These are phyloP conservation scores for Alosa sapidissima DNA, from an alignment of 2,797 vertebrate genomes.

Conservation along the genomic window DNA sequence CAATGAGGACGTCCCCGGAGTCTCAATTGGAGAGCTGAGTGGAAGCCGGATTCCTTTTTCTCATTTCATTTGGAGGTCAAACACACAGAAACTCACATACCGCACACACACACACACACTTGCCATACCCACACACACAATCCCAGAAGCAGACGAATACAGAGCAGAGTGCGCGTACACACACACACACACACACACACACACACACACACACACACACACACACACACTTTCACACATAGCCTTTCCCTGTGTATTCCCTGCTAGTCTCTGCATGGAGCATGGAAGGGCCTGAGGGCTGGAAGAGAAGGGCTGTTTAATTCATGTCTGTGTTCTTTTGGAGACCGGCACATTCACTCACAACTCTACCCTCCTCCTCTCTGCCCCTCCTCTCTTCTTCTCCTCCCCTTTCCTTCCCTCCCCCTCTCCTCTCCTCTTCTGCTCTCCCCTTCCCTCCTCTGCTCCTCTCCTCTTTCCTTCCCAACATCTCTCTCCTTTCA, in stretches of 20 bases:
- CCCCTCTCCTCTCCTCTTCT: not conserved
- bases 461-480: not conserved
- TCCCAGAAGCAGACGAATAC: not conserved
- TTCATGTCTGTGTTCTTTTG: slow-evolving; percentile 53
- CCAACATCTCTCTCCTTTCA: not conserved
- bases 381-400: not conserved
- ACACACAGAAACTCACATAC: not conserved
- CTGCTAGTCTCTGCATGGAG: slow-evolving; percentile 46
- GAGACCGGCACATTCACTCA: slow-evolving; percentile 41
- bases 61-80: slow-evolving; percentile 17
- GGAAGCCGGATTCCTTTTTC: slow-evolving; percentile 1
- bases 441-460: not conserved
- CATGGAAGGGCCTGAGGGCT: slow-evolving; percentile 39
- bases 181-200: slow-evolving; percentile 11
- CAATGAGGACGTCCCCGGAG: slow-evolving; percentile 25
- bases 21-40: not conserved
- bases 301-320: slow-evolving; percentile 42
- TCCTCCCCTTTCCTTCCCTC: not conserved
- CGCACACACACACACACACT: not conserved
- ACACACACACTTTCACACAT: not conserved
- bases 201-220: slow-evolving; percentile 21
- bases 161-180: not conserved
- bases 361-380: slow-evolving; percentile 31
- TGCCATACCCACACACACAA: not conserved
- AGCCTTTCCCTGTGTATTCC: slow-evolving; percentile 28